Conservation (phyloP, 2,113 vertebrate genomes). For the Cairina moschata region DNA sequence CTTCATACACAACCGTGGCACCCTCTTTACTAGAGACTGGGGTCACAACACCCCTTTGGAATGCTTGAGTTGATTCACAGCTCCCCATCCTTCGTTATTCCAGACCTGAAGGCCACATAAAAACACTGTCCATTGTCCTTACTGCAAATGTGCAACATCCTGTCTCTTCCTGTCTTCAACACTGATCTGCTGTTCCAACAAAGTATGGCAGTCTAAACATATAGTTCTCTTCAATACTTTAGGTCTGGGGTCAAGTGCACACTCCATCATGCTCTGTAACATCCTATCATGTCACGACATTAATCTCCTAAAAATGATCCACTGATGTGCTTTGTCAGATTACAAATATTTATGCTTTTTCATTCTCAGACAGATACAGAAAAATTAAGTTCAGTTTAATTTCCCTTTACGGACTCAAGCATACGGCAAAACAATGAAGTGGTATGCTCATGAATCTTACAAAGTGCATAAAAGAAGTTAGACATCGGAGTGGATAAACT, state of each 20-base stretch:
- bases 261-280: background rate
- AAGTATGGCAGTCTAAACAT: background rate
- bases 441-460: background rate
- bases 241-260: background rate
- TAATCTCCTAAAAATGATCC: background rate
- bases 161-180: background rate
- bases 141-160: background rate
- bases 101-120: background rate
- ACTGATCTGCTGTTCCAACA: background rate
- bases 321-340: background rate
- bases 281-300: background rate
- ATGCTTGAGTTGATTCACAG: background rate
- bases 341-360: background rate
- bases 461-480: background rate
- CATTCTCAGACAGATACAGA: background rate
- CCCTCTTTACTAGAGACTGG: background rate
- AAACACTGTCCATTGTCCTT: background rate
- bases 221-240: background rate
- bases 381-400: background rate
- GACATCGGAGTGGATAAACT: background rate
- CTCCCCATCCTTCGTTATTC: background rate
- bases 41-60: background rate
- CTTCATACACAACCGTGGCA: background rate
- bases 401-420: background rate
- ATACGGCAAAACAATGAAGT: background rate